Evolutionary conservation across 2,797 vertebrate genomes (phyloP).

Genomic region (Semaprochilodus insignis): DNA sequence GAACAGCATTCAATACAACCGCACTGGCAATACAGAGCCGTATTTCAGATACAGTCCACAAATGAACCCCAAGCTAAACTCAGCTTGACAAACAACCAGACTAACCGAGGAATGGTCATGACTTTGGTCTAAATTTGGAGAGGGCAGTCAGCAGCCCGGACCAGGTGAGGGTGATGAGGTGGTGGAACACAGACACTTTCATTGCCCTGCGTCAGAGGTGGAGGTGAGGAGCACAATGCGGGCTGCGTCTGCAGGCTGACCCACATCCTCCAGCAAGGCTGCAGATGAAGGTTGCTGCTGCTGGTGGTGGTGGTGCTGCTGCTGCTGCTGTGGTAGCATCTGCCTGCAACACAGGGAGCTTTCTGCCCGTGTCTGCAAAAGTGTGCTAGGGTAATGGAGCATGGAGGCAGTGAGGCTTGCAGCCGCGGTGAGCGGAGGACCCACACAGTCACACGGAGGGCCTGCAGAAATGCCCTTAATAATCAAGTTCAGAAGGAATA

Average conservation of each 20-base stretch:
- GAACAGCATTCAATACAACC: no score
- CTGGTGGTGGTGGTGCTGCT: neutral
- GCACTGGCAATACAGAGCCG: no score
- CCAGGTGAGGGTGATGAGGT: neutral
- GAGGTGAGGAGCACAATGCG: neutral
- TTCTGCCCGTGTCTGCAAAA: conserved; percentile 6
- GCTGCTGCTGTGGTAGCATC: conserved; percentile 14
- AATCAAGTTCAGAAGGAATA: neutral
- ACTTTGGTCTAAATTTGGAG: neutral
- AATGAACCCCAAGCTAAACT: neutral
- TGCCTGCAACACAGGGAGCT: conserved; percentile 12
- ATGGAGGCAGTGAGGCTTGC: conserved; percentile 9
- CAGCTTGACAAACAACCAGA: neutral
- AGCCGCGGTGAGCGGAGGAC: neutral
- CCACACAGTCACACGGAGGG: neutral
- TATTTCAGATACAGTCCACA: no score
- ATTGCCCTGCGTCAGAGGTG: neutral
- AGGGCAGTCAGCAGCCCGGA: neutral
- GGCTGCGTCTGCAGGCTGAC: conserved; percentile 15
- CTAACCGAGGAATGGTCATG: neutral
- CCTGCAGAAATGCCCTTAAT: conserved; percentile 14
- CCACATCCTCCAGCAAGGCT: conserved; percentile 32
- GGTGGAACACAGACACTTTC: neutral
- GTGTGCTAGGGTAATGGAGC: conserved; percentile 31
- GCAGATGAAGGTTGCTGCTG: conserved; percentile 21